A percentile compares a stretch with the other conserved stretches of the same genome.
Conservation (phyloP, 2,888 invertebrate genomes). For the Atrina japonica region DNA sequence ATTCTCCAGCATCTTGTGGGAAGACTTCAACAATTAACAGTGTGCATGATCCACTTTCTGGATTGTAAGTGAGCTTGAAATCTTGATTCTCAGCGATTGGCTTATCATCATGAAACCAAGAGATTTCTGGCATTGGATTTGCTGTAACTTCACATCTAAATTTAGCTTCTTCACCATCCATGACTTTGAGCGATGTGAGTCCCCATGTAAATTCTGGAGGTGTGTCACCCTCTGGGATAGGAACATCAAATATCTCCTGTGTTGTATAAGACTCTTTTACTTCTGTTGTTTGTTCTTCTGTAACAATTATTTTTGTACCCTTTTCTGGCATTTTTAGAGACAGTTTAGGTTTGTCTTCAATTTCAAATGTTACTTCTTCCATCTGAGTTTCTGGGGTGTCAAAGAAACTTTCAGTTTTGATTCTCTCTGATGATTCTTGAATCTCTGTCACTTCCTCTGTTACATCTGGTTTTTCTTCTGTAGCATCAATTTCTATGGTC, state of each 20-base stretch:
- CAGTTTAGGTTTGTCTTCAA: conserved; percentile 58
- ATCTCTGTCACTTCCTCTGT: conserved; percentile 44
- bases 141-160: conserved; percentile 81
- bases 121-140: conserved; percentile 83
- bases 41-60: conserved; percentile 83
- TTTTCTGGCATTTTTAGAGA: conserved; percentile 52
- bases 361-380: conserved; percentile 58
- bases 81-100: conserved; percentile 75
- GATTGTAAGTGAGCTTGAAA: conserved; percentile 73
- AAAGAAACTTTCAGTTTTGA: conserved; percentile 56
- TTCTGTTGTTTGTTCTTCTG: conserved; percentile 49
- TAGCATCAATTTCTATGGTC: conserved; percentile 38
- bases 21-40: conserved; percentile 97
- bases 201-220: conserved; percentile 90
- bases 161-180: conserved; percentile 94
- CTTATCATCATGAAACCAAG: conserved; percentile 94
- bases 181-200: conserved; percentile 88
- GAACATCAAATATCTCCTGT: conserved; percentile 78
- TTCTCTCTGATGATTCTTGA: conserved; percentile 37
- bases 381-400: conserved; percentile 51
- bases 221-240: conserved; percentile 80
- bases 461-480: conserved; percentile 55
- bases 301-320: conserved; percentile 39
- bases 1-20: conserved; percentile 97
- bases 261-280: conserved; percentile 54